Percentiles rank a stretch among this genome's conserved stretches.
Conservation (phyloP, 2,888 invertebrate species). For the Lathronympha strigana region DNA sequence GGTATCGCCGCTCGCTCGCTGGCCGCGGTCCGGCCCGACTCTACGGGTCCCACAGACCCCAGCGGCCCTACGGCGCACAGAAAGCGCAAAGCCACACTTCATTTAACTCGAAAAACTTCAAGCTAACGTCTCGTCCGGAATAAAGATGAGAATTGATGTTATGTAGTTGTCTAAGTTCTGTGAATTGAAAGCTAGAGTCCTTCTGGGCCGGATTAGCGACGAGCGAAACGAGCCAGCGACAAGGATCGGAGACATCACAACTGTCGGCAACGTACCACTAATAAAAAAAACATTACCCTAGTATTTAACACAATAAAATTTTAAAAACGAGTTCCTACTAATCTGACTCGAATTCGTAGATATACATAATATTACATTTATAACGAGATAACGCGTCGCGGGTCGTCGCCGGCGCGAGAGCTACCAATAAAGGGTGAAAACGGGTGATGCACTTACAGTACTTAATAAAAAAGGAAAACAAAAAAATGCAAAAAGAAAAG, state of each 20-base stretch:
- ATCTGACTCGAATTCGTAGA: slow-evolving; percentile 45
- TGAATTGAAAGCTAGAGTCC: not conserved
- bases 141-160: no score
- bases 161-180: not conserved
- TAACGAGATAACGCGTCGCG: slow-evolving; percentile 33
- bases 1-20: slow-evolving; percentile 42
- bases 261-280: slow-evolving; percentile 42
- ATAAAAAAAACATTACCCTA: slow-evolving; percentile 44
- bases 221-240: slow-evolving; percentile 40
- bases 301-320: slow-evolving; percentile 44
- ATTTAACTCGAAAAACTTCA: not conserved
- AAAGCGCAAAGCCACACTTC: not conserved
- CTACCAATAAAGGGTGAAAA: slow-evolving; percentile 70
- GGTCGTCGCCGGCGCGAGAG: slow-evolving; percentile 51
- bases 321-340: slow-evolving; percentile 44
- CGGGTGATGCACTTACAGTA: slow-evolving; percentile 54
- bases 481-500: slow-evolving; percentile 72
- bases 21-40: not conserved
- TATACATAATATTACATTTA: slow-evolving; percentile 42
- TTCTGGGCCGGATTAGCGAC: not conserved
- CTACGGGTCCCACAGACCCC: no score
- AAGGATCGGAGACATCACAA: slow-evolving; percentile 41
- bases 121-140: not conserved
- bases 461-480: slow-evolving; percentile 56
- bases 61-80: no score